Base-by-base conservation (phyloP, 2,113 vertebrate genomes). In the Cheirogaleus medius region DNA sequence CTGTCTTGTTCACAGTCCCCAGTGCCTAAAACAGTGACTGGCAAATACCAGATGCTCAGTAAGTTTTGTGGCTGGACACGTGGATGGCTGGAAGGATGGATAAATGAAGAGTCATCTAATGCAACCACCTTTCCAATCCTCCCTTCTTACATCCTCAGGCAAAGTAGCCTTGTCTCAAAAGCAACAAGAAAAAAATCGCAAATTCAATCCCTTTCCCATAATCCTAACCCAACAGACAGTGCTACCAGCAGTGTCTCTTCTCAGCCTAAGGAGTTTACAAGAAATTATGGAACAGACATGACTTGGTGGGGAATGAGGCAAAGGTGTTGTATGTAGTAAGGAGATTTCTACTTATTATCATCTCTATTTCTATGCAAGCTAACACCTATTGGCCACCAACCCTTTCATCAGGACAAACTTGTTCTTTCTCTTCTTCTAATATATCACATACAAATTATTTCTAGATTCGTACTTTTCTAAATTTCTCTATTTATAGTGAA, bases 301-400 rank as follows among this genome's bases (percentile, higher is more conserved):
- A 60, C 84, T 42, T 56, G 32, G 42, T 9, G 27, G 54, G 10
- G 20, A 44, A 27, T 0, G 8, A 44, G 0, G 74, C 60, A 39
- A 7, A 64, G 42, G 32, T 7, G 3, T 7, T 17, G 13, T 25
- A 3, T 2, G 2, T 1, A 8, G 5, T 1, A 54, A 37, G 23
- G 15, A 34, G 60, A 29, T 42, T 58, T 60, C 68, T 76, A 7
- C 63, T 29, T 27, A 58, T n/a, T 49, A 71, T 5, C 5, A 17
- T 8, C n/a, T 60, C 39, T 29, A 6, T 69, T 49, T 15, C 20
- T n/a, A 71, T 21, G 68, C 44, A 74, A 71, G 83, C 3, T 21
- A 44, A 63, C 11, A 58, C 29, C 77, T 23, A 14, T 18, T 21
- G 37, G 88, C 63, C 49, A 39, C 8, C 8, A 60, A 49, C 17